Evolutionary conservation across 2,113 vertebrate genomes (phyloP), one percentile per base, ranked within the genome.

Genomic region (Syrrhaptes paradoxus): DNA sequence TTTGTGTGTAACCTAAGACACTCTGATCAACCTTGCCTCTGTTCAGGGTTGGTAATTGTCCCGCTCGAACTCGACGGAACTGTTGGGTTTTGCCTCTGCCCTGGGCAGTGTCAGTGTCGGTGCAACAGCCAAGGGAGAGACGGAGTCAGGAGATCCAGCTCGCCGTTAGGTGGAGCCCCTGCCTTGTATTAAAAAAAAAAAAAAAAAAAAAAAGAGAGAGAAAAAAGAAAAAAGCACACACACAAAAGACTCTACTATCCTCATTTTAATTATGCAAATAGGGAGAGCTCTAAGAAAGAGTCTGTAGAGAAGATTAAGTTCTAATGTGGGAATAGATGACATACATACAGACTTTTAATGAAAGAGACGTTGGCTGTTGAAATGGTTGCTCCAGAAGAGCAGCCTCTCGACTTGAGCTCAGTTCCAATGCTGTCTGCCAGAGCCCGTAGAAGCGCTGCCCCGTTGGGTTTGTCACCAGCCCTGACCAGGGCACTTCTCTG

Each of bases 131-230:
- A 17, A 32, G 52, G 31, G 34, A 29, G 41, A 73, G 48, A 20
- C 38, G 28, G 55, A 82, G 68, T 74, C 25, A 15, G 13, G 41
- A 48, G n/a, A 31, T 89, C 25, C 20, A 7, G 2, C 45, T 81
- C 85, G 25, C 96, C 96, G 2, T 95, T 96, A 96, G 96, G 95
- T 95, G 96, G 96, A 93, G 96, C 96, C 96, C 90, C 92, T 96
- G 93, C 58, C 92, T 96, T 70, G 90, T 74, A 31, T 1, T 85
- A 54, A 43, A 61, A 36, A 75, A 43, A 38, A 59, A 59, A 36
- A 36, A 52, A 52, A 32, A 65, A 72, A 34, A 17, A 55, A 34
- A 73, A 45, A 22, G 4, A 18, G 13, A 38, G 48, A 20, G 12
- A 45, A 2, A 2, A 18, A 12, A 26, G 8, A 51, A 49, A 51